phyloP scores from a whole-genome alignment of 2,888 invertebrate genomes.

The Chorisops tibialis region DNA sequence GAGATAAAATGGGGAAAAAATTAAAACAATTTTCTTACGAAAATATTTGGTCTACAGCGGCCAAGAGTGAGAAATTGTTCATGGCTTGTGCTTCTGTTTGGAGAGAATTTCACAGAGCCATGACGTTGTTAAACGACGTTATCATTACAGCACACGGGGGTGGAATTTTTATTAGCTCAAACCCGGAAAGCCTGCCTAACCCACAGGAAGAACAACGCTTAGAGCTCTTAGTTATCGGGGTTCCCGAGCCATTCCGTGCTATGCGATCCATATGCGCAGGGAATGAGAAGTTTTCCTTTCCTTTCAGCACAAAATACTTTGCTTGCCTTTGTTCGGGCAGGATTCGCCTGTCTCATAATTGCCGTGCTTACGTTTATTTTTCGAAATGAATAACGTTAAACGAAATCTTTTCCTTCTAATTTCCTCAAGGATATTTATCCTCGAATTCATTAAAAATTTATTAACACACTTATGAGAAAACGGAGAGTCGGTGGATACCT shows the following conservation, averaged over 20 bases:
- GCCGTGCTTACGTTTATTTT: slow-evolving; percentile 6
- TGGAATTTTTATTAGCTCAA: slow-evolving; percentile 18
- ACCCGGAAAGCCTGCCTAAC: neutral
- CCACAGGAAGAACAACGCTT: neutral
- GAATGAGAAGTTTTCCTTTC: slow-evolving; percentile 6
- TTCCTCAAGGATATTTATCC: too few relatives aligned
- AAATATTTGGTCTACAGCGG: slow-evolving; percentile 15
- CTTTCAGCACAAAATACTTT: neutral
- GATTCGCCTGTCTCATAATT: neutral
- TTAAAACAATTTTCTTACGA: slow-evolving; percentile 16
- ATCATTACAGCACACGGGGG: slow-evolving; percentile 17
- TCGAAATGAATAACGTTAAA: slow-evolving; percentile 2
- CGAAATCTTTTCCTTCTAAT: neutral
- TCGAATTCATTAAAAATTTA: too few relatives aligned
- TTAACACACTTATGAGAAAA: too few relatives aligned
- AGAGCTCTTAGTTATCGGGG: neutral
- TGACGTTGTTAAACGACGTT: slow-evolving; percentile 19
- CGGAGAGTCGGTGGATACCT: too few relatives aligned
- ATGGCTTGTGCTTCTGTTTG: slow-evolving; percentile 10
- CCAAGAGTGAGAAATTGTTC: slow-evolving; percentile 17
- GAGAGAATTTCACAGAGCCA: slow-evolving; percentile 14
- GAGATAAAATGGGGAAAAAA: neutral
- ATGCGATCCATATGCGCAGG: neutral
- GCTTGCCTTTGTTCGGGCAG: neutral
- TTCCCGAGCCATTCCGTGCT: too few relatives aligned